A percentile compares a stretch with the other conserved stretches of the same genome.
These are phyloP conservation scores for Hippopotamus amphibius DNA, from an alignment of 2,113 vertebrate species.

Conservation along the genomic window DNA sequence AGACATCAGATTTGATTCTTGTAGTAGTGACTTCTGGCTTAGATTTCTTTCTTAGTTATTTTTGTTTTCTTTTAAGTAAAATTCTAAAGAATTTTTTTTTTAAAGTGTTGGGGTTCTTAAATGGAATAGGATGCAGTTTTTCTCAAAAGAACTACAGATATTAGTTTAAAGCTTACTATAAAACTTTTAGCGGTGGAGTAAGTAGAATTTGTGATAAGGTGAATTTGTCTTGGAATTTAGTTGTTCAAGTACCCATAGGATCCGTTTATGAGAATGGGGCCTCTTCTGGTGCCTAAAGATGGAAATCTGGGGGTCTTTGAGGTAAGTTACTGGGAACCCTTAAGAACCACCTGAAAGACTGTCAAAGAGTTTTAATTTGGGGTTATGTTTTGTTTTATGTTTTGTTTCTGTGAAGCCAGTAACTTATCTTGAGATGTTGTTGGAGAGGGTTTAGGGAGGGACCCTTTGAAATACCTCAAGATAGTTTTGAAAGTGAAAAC, in stretches of 20 bases:
- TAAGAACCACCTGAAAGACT: conserved; percentile 73
- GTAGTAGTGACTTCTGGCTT: conserved; percentile 7
- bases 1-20: background rate
- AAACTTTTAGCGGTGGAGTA: background rate
- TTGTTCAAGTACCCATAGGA: background rate
- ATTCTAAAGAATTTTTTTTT: conserved; percentile 31
- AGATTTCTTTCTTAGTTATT: conserved; percentile 55
- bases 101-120: background rate
- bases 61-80: conserved; percentile 28
- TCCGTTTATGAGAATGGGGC: background rate
- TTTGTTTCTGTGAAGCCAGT: conserved; percentile 56
- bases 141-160: conserved; percentile 3
- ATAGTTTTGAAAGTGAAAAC: conserved; percentile 55
- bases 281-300: background rate
- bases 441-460: background rate
- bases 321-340: conserved; percentile 81
- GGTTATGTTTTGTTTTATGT: conserved; percentile 69
- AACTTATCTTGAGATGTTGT: conserved; percentile 12
- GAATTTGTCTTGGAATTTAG: background rate
- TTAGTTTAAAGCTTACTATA: conserved; percentile 34
- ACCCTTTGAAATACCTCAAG: conserved; percentile 36
- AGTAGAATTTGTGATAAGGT: conserved; percentile 2
- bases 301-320: background rate
- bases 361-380: conserved; percentile 60
- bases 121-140: conserved; percentile 13